phyloP scores from a whole-genome alignment of 2,888 invertebrate genomes.

The Amphipoea oculea region DNA sequence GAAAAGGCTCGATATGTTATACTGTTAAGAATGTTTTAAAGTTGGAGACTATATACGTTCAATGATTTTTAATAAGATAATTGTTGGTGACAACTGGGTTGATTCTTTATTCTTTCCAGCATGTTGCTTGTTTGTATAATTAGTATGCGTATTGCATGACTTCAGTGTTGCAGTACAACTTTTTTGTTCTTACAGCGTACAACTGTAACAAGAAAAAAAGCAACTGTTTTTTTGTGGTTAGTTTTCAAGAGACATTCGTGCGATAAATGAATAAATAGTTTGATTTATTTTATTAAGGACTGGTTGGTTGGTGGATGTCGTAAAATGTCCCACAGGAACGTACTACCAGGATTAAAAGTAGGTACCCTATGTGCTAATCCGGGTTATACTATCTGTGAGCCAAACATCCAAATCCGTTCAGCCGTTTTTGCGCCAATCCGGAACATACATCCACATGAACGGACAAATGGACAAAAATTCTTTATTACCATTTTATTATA shows the following conservation, averaged over 20 bases:
- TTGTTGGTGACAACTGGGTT: slow-evolving; percentile 12
- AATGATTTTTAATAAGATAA: slow-evolving; percentile 1
- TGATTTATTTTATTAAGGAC: not conserved
- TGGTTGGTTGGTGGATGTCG: not conserved
- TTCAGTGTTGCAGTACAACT: slow-evolving; percentile 5
- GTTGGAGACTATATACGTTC: not conserved
- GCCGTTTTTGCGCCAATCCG: not conserved
- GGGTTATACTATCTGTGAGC: not conserved
- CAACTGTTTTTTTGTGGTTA: not conserved
- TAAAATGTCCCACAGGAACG: not conserved
- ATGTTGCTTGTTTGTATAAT: slow-evolving; percentile 8
- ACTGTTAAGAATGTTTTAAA: not conserved
- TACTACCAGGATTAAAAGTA: not conserved
- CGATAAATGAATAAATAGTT: not conserved
- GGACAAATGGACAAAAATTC: too few relatives aligned
- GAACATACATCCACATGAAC: not conserved
- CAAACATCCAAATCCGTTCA: not conserved
- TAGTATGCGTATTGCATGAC: slow-evolving; percentile 50
- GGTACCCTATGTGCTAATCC: too few relatives aligned
- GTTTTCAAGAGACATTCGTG: not conserved
- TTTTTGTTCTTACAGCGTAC: not conserved
- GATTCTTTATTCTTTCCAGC: not conserved
- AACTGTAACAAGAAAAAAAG: slow-evolving; percentile 1
- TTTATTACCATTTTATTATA: too few relatives aligned
- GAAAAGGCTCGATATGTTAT: too few relatives aligned